These are phyloP conservation scores for Brachynemurus nebulosus DNA, from an alignment of 2,888 invertebrate genomes.

Conservation along the genomic window DNA sequence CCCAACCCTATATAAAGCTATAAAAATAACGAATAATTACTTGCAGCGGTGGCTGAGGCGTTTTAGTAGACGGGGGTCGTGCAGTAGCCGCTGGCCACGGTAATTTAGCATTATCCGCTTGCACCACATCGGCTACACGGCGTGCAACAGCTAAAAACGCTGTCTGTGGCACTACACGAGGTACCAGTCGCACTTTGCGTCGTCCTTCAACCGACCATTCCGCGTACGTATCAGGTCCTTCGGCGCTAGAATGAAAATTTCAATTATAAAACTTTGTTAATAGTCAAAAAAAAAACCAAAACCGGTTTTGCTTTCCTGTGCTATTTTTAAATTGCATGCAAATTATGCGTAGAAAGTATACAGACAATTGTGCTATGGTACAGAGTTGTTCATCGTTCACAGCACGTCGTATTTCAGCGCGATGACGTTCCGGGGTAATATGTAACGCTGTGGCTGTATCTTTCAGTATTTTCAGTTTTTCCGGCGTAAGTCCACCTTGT, in stretches of 20 bases:
- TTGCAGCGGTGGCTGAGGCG: too few species aligned
- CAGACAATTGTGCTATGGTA: conserved; percentile 82
- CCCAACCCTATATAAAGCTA: too few species aligned
- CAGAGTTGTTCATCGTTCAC: conserved; percentile 82
- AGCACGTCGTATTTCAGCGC: conserved; percentile 82
- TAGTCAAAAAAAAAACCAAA: background rate
- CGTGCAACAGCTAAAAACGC: conserved; percentile 73
- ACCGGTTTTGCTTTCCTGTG: background rate
- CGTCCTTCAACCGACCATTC: conserved; percentile 83
- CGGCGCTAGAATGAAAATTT: conserved; percentile 33
- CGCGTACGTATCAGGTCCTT: conserved; percentile 49
- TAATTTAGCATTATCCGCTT: conserved; percentile 46
- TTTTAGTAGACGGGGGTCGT: conserved; percentile 29
- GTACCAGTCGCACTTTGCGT: conserved; percentile 66
- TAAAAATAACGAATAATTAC: too few species aligned
- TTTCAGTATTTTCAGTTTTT: conserved; percentile 70
- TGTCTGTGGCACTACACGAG: conserved; percentile 72
- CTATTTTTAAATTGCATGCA: background rate
- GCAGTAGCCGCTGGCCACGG: conserved; percentile 35
- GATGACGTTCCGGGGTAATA: conserved; percentile 81
- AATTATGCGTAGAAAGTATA: too few species aligned
- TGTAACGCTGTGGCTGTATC: conserved; percentile 70
- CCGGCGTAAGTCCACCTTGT: conserved; percentile 74
- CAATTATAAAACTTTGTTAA: background rate
- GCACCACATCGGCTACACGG: conserved; percentile 52